Evolutionary conservation across 2,888 invertebrate genomes (phyloP).

Genomic region (Philhelius pedissequus): DNA sequence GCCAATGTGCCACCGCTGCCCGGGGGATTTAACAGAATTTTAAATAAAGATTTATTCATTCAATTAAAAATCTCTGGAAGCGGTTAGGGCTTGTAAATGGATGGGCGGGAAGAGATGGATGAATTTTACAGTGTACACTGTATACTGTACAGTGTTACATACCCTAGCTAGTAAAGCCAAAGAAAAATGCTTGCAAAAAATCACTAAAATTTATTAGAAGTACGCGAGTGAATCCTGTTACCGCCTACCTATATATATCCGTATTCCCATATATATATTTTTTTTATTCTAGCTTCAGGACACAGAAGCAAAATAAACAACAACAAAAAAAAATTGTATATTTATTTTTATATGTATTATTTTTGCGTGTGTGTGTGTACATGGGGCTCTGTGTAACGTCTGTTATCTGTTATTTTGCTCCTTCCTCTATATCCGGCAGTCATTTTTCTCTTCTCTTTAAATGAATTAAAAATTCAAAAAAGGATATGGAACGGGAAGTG

Average conservation of each 20-base stretch:
- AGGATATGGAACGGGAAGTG: conserved; percentile 43
- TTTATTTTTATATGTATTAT: too few relatives aligned
- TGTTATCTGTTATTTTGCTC: conserved; percentile 30
- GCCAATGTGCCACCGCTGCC: neutral
- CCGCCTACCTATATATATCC: conserved; percentile 28
- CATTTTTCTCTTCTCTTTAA: conserved; percentile 50
- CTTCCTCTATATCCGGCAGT: conserved; percentile 12
- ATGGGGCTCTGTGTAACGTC: conserved; percentile 6
- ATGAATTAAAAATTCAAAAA: conserved; percentile 53
- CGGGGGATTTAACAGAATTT: conserved; percentile 40
- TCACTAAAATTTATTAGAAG: conserved; percentile 59
- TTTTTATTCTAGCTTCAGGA: neutral
- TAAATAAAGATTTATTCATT: conserved; percentile 68
- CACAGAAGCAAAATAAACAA: too few relatives aligned
- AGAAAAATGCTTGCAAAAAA: conserved; percentile 43
- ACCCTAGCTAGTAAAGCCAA: conserved; percentile 1
- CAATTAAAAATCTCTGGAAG: conserved; percentile 64
- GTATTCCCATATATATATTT: neutral
- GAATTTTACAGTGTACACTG: too few relatives aligned
- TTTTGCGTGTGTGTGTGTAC: neutral
- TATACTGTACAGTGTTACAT: too few relatives aligned
- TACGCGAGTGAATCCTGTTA: conserved; percentile 50
- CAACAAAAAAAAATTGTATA: too few relatives aligned
- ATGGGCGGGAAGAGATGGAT: conserved; percentile 4
- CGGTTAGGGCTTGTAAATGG: conserved; percentile 23